Evolutionary conservation across 1,140 invertebrate genomes (phyloP), one percentile per base, ranked within the genome.

Genomic region (Drosophila orosa): DNA sequence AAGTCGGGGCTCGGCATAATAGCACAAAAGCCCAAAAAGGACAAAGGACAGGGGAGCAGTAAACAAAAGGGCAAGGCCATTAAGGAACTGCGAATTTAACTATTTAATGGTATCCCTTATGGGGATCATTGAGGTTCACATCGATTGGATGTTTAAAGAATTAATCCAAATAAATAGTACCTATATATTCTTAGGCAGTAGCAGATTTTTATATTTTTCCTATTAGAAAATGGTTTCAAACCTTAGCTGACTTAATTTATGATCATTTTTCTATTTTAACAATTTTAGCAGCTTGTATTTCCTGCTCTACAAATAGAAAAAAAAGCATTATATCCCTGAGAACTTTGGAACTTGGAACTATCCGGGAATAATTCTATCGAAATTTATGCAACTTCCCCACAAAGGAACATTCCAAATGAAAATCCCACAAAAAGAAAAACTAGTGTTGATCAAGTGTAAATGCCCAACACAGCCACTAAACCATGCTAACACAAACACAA

Each of bases 401-500:
- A 71, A 71, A 58, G 40, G 66, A 39, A 58, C 33, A 58, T 39
- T 24, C 42, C 33, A 71, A 31, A 71, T 48, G 42, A 31, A 71
- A 71, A 71, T 57, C 54, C 65, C 48, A 37, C 65, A 45, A 56
- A 69, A 69, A 27, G 56, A 63, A 17, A 68, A 69, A 33, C 39
- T 39, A 29, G 45, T 71, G 65, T 58, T 71, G 68, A 71, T 71
- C 68, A 71, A 71, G 68, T 71, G 68, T 35, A 71, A 71, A 71
- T 58, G 68, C 68, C 17, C 66, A 25, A 42, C 65, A 71, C 50
- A 71, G 66, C 52, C 68, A 71, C 68, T 71, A 71, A 71, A 71
- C 68, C 68, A 58, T 48, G 37, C 39, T 42, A 48, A 29, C 47
- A 27, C 42, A 44, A 37, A 69, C 24, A 45, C 29, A 40, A 19